phyloP scores from a whole-genome alignment of 2,888 invertebrate species.

The Calliphora vomitoria region DNA sequence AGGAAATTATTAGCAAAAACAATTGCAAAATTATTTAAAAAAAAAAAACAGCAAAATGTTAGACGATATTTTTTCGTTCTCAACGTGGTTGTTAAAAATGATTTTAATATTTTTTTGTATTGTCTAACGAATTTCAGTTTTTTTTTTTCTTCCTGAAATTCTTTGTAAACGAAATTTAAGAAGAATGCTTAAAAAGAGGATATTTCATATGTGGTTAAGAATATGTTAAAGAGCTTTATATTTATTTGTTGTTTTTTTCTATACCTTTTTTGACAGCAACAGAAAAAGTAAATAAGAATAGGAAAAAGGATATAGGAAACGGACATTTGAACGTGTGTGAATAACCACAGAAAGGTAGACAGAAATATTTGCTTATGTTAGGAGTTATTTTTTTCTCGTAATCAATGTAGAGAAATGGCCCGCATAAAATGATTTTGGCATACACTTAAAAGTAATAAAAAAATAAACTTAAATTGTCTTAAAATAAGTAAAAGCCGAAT shows the following conservation, averaged over 20 bases:
- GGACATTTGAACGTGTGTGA: constrained; percentile 21
- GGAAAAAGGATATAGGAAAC: constrained; percentile 27
- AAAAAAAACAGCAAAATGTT: constrained; percentile 16
- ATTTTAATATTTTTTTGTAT: constrained; percentile 30
- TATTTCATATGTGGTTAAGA: constrained; percentile 53
- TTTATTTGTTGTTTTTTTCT: background rate
- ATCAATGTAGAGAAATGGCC: constrained; percentile 19
- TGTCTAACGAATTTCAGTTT: constrained; percentile 12
- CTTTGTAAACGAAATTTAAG: constrained; percentile 35
- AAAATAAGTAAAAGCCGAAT: background rate
- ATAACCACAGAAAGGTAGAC: constrained; percentile 20
- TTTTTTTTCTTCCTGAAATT: constrained; percentile 21
- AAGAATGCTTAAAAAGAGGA: constrained; percentile 11
- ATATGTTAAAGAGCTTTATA: constrained; percentile 30
- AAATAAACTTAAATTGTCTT: background rate
- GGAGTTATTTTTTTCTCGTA: background rate
- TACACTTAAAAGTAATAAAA: background rate
- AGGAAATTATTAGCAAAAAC: constrained; percentile 69
- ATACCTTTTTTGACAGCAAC: background rate
- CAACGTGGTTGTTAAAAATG: constrained; percentile 8
- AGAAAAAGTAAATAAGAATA: background rate
- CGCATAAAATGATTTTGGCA: constrained; percentile 31
- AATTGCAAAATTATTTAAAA: constrained; percentile 22
- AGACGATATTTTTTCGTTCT: background rate
- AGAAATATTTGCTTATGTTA: constrained; percentile 7